Evolutionary conservation across 30 jellyfish, hydroid and myxozoan species (phyloP).

Genomic region (Aurelia sp.): DNA sequence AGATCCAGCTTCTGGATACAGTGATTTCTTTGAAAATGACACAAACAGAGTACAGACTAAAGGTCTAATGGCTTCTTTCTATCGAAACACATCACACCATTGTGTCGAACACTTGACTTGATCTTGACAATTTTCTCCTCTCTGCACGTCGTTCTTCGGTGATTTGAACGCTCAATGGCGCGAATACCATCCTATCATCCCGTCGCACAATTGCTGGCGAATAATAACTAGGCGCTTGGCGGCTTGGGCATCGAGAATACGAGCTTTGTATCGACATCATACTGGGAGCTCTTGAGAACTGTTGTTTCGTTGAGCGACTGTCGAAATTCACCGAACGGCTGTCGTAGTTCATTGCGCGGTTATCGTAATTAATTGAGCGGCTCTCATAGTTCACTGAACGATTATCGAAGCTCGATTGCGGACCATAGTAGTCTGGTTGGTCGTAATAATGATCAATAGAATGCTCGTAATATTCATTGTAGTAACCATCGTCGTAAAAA

Average conservation of each 20-base stretch:
- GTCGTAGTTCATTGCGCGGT: background rate
- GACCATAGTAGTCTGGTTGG: constrained; percentile 24
- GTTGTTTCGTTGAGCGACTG: background rate
- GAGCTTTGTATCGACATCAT: constrained; percentile 4
- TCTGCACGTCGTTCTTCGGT: constrained; percentile 78
- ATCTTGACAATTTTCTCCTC: constrained; percentile 38
- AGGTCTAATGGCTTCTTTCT: no score
- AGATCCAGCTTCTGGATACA: no score
- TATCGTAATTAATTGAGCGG: constrained; percentile 9
- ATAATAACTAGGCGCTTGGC: constrained; percentile 29
- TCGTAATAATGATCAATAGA: constrained; percentile 35
- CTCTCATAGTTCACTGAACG: constrained; percentile 2
- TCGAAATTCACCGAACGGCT: background rate
- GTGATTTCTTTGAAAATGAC: no score
- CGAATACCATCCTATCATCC: constrained; percentile 49
- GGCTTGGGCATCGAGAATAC: constrained; percentile 28
- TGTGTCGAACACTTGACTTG: constrained; percentile 51
- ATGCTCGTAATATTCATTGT: constrained; percentile 43
- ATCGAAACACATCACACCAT: constrained; percentile 5
- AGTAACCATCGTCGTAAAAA: constrained; percentile 27
- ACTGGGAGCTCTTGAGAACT: constrained; percentile 24
- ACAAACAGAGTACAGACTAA: no score
- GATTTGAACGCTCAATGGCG: constrained; percentile 66
- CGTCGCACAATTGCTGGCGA: constrained; percentile 49
- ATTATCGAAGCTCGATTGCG: constrained; percentile 18